Conservation (phyloP, 1,140 invertebrate genomes). For the Drosophila repleta region DNA sequence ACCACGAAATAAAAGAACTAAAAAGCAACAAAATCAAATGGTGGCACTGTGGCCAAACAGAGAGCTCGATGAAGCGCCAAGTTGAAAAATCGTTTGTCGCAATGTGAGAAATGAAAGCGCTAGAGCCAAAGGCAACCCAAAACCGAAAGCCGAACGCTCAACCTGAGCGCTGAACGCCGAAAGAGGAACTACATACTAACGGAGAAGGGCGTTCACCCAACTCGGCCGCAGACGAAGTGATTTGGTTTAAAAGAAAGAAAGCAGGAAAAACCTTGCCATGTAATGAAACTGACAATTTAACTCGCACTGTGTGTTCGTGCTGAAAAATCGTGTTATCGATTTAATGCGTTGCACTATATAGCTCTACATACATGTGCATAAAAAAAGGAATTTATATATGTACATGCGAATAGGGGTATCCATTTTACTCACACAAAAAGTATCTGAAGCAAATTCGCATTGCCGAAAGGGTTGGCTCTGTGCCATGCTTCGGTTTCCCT, state of each 20-base stretch:
- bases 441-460: constrained; percentile 5
- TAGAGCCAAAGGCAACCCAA: constrained; percentile 14
- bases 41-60: constrained; percentile 6
- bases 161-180: neutral
- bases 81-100: constrained; percentile 82
- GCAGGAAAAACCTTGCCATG: constrained; percentile 54
- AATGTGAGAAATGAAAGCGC: constrained; percentile 43
- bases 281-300: constrained; percentile 83
- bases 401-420: constrained; percentile 1
- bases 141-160: neutral
- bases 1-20: constrained; percentile 39
- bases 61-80: constrained; percentile 69
- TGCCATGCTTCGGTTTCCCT: constrained; percentile 15
- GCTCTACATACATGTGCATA: constrained; percentile 2
- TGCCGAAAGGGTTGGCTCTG: constrained; percentile 38
- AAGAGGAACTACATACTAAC: neutral
- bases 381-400: neutral
- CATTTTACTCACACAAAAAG: neutral
- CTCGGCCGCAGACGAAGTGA: constrained; percentile 77
- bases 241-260: constrained; percentile 67
- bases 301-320: constrained; percentile 66
- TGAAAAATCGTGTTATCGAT: constrained; percentile 82
- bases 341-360: constrained; percentile 67
- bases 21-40: constrained; percentile 43
- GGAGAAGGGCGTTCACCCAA: neutral